Conservation (phyloP, 1,140 invertebrate species). For the Ganaspis sp. region DNA sequence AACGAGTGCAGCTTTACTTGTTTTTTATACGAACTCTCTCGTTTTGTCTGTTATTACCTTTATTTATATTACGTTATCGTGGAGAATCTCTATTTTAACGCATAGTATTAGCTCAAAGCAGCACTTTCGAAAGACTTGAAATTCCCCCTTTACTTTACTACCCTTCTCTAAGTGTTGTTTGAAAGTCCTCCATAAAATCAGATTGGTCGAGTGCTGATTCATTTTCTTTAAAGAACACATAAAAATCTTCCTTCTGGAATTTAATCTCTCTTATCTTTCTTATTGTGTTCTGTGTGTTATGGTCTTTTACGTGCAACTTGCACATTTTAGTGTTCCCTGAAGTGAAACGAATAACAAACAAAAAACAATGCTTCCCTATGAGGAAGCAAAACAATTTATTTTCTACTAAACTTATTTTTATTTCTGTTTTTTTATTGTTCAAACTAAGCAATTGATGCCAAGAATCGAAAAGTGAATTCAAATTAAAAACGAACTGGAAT, state of each 20-base stretch:
- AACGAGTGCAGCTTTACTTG: slow-evolving; percentile 1
- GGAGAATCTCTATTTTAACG: slow-evolving; percentile 1
- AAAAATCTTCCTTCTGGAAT: not conserved
- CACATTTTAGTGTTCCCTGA: not conserved
- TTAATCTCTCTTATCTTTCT: slow-evolving; percentile 2
- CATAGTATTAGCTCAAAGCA: not conserved
- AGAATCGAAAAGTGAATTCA: too few relatives aligned
- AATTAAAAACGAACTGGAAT: too few relatives aligned
- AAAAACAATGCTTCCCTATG: too few relatives aligned
- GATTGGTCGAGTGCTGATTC: not conserved
- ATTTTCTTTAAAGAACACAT: slow-evolving; percentile 7
- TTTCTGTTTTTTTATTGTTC: not conserved
- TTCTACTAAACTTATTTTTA: not conserved
- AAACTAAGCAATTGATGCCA: not conserved
- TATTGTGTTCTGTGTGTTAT: not conserved
- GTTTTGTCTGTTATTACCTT: slow-evolving; percentile 14
- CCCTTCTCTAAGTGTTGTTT: not conserved
- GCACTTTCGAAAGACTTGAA: not conserved
- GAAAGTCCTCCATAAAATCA: not conserved
- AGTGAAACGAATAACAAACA: not conserved
- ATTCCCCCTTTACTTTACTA: not conserved
- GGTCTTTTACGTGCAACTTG: not conserved
- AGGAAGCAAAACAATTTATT: not conserved
- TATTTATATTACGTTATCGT: slow-evolving; percentile 13
- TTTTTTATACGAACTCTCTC: slow-evolving; percentile 3